Evolutionary conservation across 2,888 invertebrate genomes (phyloP).

Genomic region (Acrobasis repandana): DNA sequence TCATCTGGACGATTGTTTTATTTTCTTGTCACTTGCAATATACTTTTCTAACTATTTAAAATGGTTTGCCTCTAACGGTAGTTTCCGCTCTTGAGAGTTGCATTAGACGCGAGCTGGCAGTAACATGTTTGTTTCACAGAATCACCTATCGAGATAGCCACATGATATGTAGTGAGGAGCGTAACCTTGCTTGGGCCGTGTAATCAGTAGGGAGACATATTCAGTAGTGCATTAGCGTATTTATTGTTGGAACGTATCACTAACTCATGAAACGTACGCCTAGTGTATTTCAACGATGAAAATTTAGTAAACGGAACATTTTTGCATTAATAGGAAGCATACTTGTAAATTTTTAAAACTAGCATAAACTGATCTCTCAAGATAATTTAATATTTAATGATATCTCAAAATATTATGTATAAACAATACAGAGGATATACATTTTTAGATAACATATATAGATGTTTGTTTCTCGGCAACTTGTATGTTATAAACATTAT

Average conservation of each 20-base stretch:
- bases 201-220: conserved; percentile 68
- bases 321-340: conserved; percentile 71
- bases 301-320: conserved; percentile 64
- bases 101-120: conserved; percentile 42
- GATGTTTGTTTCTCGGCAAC: conserved; percentile 66
- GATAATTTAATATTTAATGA: conserved; percentile 76
- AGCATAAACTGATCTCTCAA: conserved; percentile 81
- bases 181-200: conserved; percentile 68
- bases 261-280: conserved; percentile 63
- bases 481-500: conserved; percentile 60
- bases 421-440: conserved; percentile 73
- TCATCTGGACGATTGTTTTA: conserved; percentile 65
- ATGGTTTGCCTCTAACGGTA: conserved; percentile 49
- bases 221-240: conserved; percentile 75
- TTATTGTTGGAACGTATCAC: conserved; percentile 70
- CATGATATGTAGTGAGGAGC: conserved; percentile 50
- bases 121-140: conserved; percentile 50
- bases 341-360: conserved; percentile 80
- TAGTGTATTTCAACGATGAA: conserved; percentile 70
- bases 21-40: conserved; percentile 39
- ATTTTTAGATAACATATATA: conserved; percentile 71
- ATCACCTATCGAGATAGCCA: conserved; percentile 47
- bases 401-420: conserved; percentile 77
- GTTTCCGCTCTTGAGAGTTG: conserved; percentile 45
- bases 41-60: conserved; percentile 41